Evolutionary conservation across 2,888 invertebrate species (phyloP).

Genomic region (Hermodice carunculata): DNA sequence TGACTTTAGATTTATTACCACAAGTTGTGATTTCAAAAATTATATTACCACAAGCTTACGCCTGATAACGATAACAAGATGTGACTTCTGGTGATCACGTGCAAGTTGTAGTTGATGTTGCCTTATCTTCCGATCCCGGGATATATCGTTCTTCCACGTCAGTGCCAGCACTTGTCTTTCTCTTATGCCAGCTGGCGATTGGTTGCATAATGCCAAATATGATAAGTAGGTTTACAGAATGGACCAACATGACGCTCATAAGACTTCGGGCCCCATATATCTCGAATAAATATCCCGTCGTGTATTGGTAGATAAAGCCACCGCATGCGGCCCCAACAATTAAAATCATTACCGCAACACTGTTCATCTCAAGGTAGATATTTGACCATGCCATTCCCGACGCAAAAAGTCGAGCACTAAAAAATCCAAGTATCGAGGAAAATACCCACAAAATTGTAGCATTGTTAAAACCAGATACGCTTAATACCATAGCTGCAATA

Average conservation of each 20-base stretch:
- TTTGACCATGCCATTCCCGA: constrained; percentile 51
- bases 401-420: constrained; percentile 48
- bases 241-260: constrained; percentile 43
- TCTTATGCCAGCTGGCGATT: too few relatives aligned
- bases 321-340: constrained; percentile 46
- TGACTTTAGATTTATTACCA: too few relatives aligned
- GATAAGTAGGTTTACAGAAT: too few relatives aligned
- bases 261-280: constrained; percentile 41
- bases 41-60: too few relatives aligned
- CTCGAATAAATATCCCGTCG: constrained; percentile 49
- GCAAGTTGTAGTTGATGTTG: too few relatives aligned
- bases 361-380: constrained; percentile 48
- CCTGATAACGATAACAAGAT: too few relatives aligned
- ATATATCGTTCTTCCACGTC: too few relatives aligned
- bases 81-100: too few relatives aligned
- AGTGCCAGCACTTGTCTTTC: too few relatives aligned
- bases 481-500: constrained; percentile 37
- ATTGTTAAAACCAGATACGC: constrained; percentile 40
- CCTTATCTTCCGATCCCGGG: too few relatives aligned
- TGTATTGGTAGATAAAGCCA: constrained; percentile 45
- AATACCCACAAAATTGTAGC: constrained; percentile 45
- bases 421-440: constrained; percentile 42
- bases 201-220: too few relatives aligned
- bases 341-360: constrained; percentile 45
- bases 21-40: too few relatives aligned